These are phyloP conservation scores for Diaprepes abbreviatus DNA, from an alignment of 2,888 invertebrate species.

Conservation along the genomic window DNA sequence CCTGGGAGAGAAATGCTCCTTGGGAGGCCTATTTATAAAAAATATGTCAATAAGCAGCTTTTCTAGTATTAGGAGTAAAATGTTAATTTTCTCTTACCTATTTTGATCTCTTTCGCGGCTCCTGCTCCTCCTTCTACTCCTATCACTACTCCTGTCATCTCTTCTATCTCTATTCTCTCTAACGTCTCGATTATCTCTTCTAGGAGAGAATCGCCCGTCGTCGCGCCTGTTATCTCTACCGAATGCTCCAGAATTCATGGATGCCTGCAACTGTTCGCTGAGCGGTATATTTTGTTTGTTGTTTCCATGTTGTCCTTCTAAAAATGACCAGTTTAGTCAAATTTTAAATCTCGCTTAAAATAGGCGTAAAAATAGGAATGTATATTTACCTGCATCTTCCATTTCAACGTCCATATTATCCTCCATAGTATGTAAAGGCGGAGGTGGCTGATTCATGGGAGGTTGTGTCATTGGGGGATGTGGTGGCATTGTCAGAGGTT, in stretches of 20 bases:
- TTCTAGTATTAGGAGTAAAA: too few relatives aligned
- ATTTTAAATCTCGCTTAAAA: too few relatives aligned
- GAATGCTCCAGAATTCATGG: conserved; percentile 52
- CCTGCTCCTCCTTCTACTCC: conserved; percentile 50
- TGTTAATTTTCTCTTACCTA: too few relatives aligned
- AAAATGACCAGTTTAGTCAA: too few relatives aligned
- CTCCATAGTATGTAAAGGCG: conserved; percentile 67
- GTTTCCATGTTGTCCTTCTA: conserved; percentile 26
- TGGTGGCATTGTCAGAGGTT: conserved; percentile 40
- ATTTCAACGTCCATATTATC: conserved; percentile 88
- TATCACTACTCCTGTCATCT: conserved; percentile 52
- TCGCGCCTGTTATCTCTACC: conserved; percentile 43
- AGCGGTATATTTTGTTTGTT: conserved; percentile 56
- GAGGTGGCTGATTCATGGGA: conserved; percentile 58
- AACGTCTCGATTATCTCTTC: conserved; percentile 40
- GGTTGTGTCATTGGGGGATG: conserved; percentile 29
- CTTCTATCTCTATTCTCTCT: conserved; percentile 45
- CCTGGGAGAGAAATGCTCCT: neutral
- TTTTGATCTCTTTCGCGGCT: conserved; percentile 43
- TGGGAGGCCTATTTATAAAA: neutral
- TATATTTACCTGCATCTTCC: conserved; percentile 70
- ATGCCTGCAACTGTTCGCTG: conserved; percentile 70
- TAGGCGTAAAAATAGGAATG: too few relatives aligned
- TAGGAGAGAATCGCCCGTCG: conserved; percentile 33
- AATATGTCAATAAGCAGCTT: too few relatives aligned